These are phyloP conservation scores for Parauchenoglanis ngamensis DNA, from an alignment of 2,797 vertebrate genomes.

Conservation along the genomic window DNA sequence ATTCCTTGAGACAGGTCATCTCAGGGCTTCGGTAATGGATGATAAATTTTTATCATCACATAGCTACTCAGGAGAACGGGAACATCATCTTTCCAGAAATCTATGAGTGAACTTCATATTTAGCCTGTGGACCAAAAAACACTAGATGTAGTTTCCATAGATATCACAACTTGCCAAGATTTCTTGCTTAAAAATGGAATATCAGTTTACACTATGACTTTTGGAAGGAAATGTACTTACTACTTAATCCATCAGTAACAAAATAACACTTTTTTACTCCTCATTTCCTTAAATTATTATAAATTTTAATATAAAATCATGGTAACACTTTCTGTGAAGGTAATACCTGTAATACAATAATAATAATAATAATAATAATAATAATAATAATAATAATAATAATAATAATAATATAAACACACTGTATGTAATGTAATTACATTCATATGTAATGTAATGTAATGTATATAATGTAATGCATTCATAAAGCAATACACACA, in stretches of 20 bases:
- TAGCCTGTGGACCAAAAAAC: neutral
- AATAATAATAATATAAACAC: neutral
- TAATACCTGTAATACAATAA: neutral
- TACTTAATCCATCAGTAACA: neutral
- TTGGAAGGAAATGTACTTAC: neutral
- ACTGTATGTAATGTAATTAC: neutral
- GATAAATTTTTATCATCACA: conserved; percentile 9
- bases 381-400: too few relatives aligned
- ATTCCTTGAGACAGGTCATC: conserved; percentile 25
- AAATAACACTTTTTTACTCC: neutral
- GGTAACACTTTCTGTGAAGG: neutral
- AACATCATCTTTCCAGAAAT: neutral
- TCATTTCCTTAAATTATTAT: neutral
- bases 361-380: too few relatives aligned
- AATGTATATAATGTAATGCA: too few relatives aligned
- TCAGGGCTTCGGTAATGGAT: conserved; percentile 18
- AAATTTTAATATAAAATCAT: neutral
- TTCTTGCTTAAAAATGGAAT: neutral
- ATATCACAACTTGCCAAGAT: neutral
- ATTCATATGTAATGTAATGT: too few relatives aligned
- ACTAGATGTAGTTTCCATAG: neutral
- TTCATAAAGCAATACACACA: neutral
- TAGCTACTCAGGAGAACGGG: conserved; percentile 5
- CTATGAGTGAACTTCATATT: neutral
- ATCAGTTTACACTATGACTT: neutral